These are phyloP conservation scores for Synanthedon formicaeformis DNA, from an alignment of 2,888 invertebrate genomes.

Conservation along the genomic window DNA sequence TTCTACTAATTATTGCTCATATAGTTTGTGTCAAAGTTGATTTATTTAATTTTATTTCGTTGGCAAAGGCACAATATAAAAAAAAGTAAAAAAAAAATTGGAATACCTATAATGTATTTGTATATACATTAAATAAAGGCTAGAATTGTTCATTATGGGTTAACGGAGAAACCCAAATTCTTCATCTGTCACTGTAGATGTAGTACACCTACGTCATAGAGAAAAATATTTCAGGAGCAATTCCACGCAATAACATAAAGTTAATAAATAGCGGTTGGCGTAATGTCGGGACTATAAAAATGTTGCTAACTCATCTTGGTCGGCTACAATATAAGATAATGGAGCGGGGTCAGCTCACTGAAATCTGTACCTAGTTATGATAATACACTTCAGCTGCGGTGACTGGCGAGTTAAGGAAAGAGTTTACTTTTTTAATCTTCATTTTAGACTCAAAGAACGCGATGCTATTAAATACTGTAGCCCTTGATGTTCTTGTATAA, in stretches of 20 bases:
- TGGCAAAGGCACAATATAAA: no score
- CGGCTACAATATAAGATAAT: constrained; percentile 35
- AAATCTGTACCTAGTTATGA: constrained; percentile 45
- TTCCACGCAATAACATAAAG: constrained; percentile 16
- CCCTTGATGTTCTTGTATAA: no score
- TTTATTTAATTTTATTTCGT: background rate
- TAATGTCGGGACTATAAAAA: constrained; percentile 23
- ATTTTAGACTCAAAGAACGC: no score
- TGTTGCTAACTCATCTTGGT: constrained; percentile 35
- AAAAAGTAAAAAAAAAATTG: no score
- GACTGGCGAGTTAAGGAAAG: constrained; percentile 2
- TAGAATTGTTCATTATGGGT: background rate
- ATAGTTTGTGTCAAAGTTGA: background rate
- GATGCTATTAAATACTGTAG: no score
- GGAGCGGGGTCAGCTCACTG: constrained; percentile 31
- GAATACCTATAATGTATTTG: no score
- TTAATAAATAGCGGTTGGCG: constrained; percentile 22
- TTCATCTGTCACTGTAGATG: constrained; percentile 7
- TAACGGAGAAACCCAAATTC: background rate
- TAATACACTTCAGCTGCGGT: constrained; percentile 34
- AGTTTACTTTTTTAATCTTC: background rate
- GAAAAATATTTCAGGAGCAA: constrained; percentile 6
- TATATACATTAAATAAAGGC: no score
- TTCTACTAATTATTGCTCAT: background rate
- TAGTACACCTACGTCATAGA: constrained; percentile 10